These are phyloP conservation scores for Atopsyche davidsoni DNA, from an alignment of 1,140 invertebrate species.

Conservation along the genomic window DNA sequence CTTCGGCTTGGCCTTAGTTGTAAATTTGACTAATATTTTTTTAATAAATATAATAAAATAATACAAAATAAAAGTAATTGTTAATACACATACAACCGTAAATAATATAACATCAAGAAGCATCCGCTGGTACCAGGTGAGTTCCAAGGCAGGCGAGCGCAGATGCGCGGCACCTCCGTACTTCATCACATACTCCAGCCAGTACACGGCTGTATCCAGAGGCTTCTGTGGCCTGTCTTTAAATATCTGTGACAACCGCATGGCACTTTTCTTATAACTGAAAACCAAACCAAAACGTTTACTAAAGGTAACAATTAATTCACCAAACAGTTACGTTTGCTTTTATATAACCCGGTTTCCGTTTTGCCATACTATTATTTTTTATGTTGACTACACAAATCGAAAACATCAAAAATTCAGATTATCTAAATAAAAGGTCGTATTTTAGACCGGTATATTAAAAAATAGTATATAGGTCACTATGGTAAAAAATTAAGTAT, in stretches of 20 bases:
- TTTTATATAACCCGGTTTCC: too few relatives aligned
- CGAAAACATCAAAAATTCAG: too few relatives aligned
- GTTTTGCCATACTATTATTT: too few relatives aligned
- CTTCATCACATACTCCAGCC: conserved; percentile 54
- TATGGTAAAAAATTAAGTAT: neutral
- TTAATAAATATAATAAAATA: neutral
- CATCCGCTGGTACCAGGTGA: conserved; percentile 45
- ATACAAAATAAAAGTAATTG: neutral
- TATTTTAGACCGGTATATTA: neutral
- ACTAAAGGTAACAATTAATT: too few relatives aligned
- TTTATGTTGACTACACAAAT: too few relatives aligned
- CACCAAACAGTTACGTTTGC: too few relatives aligned
- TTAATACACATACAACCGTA: conserved; percentile 1
- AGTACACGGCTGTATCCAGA: conserved; percentile 50
- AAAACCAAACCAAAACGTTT: conserved; percentile 8
- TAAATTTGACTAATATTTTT: neutral
- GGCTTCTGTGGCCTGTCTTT: conserved; percentile 47
- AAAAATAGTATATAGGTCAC: neutral
- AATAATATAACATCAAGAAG: conserved; percentile 41
- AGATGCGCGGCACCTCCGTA: conserved; percentile 46
- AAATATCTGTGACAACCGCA: conserved; percentile 38
- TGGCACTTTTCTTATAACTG: conserved; percentile 33
- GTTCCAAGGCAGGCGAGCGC: conserved; percentile 38
- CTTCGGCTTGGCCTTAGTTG: neutral
- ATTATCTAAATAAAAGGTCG: conserved; percentile 7